A percentile compares a stretch with the other conserved stretches of the same genome.
Evolutionary conservation across 2,888 invertebrate species (phyloP).

Genomic region (Quadroppia sp.): DNA sequence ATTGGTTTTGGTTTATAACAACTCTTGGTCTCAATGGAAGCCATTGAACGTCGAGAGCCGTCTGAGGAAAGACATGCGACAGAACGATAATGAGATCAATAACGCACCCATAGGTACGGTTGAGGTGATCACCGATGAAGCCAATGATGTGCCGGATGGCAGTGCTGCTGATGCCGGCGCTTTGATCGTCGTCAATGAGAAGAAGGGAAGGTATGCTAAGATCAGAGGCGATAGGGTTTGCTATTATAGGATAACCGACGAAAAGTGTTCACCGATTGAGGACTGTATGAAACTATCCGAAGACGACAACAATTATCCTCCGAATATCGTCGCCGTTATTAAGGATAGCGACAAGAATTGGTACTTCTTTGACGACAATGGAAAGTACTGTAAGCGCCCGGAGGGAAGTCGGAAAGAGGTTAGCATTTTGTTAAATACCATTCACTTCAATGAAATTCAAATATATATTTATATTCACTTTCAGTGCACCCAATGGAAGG

Average conservation of each 20-base stretch:
- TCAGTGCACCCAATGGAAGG: conserved; percentile 5
- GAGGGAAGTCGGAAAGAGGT: neutral
- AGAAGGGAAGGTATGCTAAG: neutral
- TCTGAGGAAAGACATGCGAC: neutral
- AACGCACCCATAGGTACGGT: conserved; percentile 1
- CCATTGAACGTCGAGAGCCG: neutral
- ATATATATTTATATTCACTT: neutral
- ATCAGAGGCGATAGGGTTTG: neutral
- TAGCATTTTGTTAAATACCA: neutral
- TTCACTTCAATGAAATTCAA: neutral
- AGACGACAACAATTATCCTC: neutral
- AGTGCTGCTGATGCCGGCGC: neutral
- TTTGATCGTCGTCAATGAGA: neutral
- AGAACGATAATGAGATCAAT: neutral
- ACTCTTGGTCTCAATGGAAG: conserved; percentile 12
- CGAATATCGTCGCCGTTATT: neutral
- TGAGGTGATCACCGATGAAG: neutral
- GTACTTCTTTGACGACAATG: neutral
- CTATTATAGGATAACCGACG: neutral
- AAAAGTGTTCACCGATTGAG: neutral
- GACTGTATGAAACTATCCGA: neutral
- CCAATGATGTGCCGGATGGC: neutral
- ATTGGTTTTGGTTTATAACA: neutral
- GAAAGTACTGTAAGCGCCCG: neutral
- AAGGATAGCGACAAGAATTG: neutral